These are phyloP conservation scores for Rhabdomys dilectus DNA, from an alignment of 2,113 vertebrate genomes.

Conservation along the genomic window DNA sequence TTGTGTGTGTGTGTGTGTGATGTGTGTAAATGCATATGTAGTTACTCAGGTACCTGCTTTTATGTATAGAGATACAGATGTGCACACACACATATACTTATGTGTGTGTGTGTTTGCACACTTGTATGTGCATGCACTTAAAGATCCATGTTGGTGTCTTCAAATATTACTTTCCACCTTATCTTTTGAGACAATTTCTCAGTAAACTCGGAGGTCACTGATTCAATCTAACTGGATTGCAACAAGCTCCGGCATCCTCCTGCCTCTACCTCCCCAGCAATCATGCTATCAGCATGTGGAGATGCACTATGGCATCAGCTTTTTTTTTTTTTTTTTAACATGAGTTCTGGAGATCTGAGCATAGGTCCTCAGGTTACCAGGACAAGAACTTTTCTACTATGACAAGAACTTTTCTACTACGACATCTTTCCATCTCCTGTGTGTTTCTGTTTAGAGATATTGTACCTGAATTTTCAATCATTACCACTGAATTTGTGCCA, in stretches of 20 bases:
- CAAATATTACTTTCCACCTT: neutral
- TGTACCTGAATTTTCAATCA: neutral
- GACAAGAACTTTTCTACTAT: neutral
- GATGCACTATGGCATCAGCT: neutral
- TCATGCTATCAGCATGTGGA: too few relatives aligned
- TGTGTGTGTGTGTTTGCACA: fast-evolving
- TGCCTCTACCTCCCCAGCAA: neutral
- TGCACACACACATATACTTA: too few relatives aligned
- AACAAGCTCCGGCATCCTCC: neutral
- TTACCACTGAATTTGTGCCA: neutral
- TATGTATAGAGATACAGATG: neutral
- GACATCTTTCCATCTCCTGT: neutral
- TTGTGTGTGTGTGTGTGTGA: neutral
- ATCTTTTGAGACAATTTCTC: neutral
- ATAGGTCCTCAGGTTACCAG: neutral
- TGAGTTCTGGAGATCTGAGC: neutral
- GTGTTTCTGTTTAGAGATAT: neutral
- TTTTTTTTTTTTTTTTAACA: too few relatives aligned
- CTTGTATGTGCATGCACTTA: neutral
- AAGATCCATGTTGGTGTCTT: neutral
- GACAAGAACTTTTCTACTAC: neutral
- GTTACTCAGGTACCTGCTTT: neutral
- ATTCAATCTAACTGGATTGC: neutral
- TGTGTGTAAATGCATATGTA: neutral
- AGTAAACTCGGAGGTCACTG: neutral